Percentiles rank a stretch among this genome's conserved stretches.
Evolutionary conservation across 2,113 vertebrate genomes (phyloP).

Genomic region (Machaerirhynchus nigripectus): DNA sequence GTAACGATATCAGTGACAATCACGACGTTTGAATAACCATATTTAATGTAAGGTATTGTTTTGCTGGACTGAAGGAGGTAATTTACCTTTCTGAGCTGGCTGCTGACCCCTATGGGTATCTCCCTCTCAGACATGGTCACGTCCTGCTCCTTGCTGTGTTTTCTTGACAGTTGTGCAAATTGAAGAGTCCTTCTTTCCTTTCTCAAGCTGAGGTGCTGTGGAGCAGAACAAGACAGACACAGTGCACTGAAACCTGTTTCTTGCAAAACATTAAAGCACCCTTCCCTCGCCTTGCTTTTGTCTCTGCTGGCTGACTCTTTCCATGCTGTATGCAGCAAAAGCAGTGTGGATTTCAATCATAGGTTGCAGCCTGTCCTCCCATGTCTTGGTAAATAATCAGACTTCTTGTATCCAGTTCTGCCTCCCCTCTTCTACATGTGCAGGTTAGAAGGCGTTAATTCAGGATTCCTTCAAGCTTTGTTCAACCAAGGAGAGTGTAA

Average conservation of each 20-base stretch:
- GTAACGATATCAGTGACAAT: not conserved
- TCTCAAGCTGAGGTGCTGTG: not conserved
- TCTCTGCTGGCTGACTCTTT: not conserved
- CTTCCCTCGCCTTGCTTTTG: not conserved
- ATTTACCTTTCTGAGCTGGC: not conserved
- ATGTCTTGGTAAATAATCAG: not conserved
- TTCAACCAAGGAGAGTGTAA: not conserved
- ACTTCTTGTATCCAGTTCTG: not conserved
- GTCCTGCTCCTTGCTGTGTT: not conserved
- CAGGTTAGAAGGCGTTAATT: not conserved
- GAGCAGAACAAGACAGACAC: not conserved
- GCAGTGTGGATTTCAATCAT: not conserved
- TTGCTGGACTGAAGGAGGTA: not conserved
- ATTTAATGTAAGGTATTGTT: not conserved
- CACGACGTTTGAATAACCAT: not conserved
- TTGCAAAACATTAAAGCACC: not conserved
- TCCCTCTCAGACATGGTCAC: not conserved
- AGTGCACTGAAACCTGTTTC: not conserved
- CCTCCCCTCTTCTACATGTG: not conserved
- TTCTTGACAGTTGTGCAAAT: not conserved
- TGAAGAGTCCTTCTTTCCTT: not conserved
- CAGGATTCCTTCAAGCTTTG: not conserved
- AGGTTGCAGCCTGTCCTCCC: not conserved
- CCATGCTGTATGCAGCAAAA: not conserved
- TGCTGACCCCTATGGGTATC: not conserved